Base-by-base conservation (phyloP, 1,140 invertebrate species). In the Brachionus calyciflorus region DNA sequence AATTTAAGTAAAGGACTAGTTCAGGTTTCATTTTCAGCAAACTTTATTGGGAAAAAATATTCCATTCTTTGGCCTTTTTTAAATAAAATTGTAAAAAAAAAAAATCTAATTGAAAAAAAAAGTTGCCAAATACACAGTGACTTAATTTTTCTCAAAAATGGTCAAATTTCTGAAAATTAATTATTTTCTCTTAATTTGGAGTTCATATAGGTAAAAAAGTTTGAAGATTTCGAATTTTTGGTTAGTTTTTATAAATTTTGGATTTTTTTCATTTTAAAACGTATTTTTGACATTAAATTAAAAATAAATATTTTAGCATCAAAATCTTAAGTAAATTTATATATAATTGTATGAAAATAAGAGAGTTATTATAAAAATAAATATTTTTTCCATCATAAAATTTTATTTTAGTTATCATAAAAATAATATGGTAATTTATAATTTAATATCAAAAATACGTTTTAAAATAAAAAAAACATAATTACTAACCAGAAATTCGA, bases 361-460 rank as follows among this genome's bases (percentile, higher is more conserved):
- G 7, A 51, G 48, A 51, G 48, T 51, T 51, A 21, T 51, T 21
- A 51, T 51, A 51, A 51, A 51, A 51, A 51, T 51, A 51, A 51
- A 51, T 24, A 51, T 21, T 51, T 51, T 51, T 51, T 51, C 10
- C 19, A 51, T 51, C 48, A 51, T 51, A 51, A 51, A 24, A 51
- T 51, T 51, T 51, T 51, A 51, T 51, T 51, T 24, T 51, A 51
- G 48, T 51, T 51, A 51, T 51, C 48, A 51, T 51, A 51, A 51
- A 51, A 51, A 51, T 51, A 51, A 51, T 51, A 51, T 51, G 17
- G 48, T 51, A 51, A 51, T 51, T 51, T 51, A 51, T 21, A 51
- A 51, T 51, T 21, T 21, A 51, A 51, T 51, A 51, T 51, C 48
- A 51, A 51, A 51, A 51, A 51, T 51, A 51, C 4, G 48, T 51